Percentiles rank a stretch among this genome's conserved stretches.
These are phyloP conservation scores for Choristoneura fumiferana DNA, from an alignment of 1,140 invertebrate genomes.

Conservation along the genomic window DNA sequence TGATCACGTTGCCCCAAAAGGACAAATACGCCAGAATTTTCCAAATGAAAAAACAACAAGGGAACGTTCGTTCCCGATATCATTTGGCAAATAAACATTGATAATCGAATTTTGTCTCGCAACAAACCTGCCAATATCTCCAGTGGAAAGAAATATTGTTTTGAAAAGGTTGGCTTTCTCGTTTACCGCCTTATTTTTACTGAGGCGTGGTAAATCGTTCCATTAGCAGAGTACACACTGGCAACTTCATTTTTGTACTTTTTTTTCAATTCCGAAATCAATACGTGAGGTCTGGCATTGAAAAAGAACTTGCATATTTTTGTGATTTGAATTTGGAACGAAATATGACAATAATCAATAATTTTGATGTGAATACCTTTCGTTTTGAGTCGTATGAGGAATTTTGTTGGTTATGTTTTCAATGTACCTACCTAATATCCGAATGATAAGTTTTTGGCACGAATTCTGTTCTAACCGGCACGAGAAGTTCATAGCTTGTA, in stretches of 20 bases:
- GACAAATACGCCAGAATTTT: constrained; percentile 11
- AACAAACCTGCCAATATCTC: constrained; percentile 16
- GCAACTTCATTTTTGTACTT: constrained; percentile 4
- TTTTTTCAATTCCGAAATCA: constrained; percentile 17
- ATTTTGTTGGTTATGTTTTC: too few relatives aligned
- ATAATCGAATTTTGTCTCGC: constrained; percentile 7
- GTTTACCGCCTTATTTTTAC: constrained; percentile 1
- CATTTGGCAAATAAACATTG: constrained; percentile 13
- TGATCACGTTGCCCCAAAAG: constrained; percentile 1
- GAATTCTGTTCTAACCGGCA: too few relatives aligned
- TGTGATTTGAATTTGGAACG: not conserved
- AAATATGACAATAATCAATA: constrained; percentile 8
- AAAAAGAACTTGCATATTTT: constrained; percentile 8
- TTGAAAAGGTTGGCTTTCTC: constrained; percentile 11
- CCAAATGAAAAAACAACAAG: constrained; percentile 16
- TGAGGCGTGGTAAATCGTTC: constrained; percentile 1
- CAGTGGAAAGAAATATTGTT: constrained; percentile 16
- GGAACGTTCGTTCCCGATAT: constrained; percentile 9
- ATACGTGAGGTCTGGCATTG: constrained; percentile 7
- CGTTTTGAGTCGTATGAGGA: too few relatives aligned
- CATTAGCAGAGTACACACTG: constrained; percentile 9
- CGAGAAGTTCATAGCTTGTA: too few relatives aligned
- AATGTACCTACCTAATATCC: too few relatives aligned
- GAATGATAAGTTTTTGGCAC: too few relatives aligned
- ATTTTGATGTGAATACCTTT: too few relatives aligned